Evolutionary conservation across 2,797 vertebrate species (phyloP), one percentile per base, ranked within the genome.

Genomic region (Menidia menidia): DNA sequence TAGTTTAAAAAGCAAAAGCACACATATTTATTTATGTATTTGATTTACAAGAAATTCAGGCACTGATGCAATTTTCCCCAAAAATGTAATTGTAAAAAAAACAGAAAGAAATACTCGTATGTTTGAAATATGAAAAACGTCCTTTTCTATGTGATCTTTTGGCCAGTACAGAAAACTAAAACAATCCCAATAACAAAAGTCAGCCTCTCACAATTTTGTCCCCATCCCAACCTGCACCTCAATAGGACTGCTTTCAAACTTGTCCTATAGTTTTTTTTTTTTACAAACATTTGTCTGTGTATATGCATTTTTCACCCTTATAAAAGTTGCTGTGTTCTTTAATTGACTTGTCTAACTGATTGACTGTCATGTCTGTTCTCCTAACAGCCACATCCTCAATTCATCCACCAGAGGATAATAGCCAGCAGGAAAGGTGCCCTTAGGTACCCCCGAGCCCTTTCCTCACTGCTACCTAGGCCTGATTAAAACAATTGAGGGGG

Each of bases 401-500:
- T 81, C 78, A 75, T 47, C 80, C 78, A 67, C 50, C 11, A 31
- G 66, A 82, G 82, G 76, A 87, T 91, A 91, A 91, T 88, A 68
- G 85, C 80, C 59, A n/a, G 67, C 67, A 80, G 85, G 73, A 68
- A 82, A 82, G 82, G 84, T 87, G 91, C 89, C 87, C 84, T 84
- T 59, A 84, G 89, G 90, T 80, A 87, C 87, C 86, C 87, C 87
- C 64, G 57, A 89, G 83, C 93, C 89, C 90, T 87, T 92, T 83
- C 68, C 30, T 56, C 51, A 39, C 76, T 57, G 71, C 84, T 79
- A 69, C 83, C 88, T 85, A 60, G 66, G 66, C 64, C 87, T 97
- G 96, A 97, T 96, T 96, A 96, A 95, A 95, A 90, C 82, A 87
- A 89, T 78, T 82, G 94, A 95, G 94, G 77, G 83, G 79, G 63